Percentiles rank a stretch among this genome's conserved stretches.
Conservation (phyloP, 1,140 invertebrate species). For the Phenacoccus solenopsis region DNA sequence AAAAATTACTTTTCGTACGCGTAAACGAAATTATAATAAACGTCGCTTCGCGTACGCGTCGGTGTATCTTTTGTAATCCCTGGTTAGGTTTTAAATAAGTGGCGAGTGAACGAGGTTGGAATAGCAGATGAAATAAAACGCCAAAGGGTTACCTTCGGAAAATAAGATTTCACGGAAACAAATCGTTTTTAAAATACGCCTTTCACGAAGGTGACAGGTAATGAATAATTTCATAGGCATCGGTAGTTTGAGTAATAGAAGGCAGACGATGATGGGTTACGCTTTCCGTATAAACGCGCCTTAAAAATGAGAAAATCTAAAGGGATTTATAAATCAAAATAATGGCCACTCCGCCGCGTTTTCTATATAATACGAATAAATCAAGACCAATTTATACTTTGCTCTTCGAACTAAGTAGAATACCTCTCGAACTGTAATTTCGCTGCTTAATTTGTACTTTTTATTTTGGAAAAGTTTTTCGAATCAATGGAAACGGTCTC, state of each 20-base stretch:
- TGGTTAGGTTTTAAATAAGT: not conserved
- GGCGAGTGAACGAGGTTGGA: not conserved
- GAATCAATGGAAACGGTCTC: too few relatives aligned
- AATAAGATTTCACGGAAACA: not conserved
- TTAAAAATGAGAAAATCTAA: not conserved
- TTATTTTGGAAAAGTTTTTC: not conserved
- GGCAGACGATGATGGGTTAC: not conserved
- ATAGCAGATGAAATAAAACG: not conserved
- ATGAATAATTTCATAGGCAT: not conserved
- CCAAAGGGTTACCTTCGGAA: not conserved
- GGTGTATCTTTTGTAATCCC: not conserved
- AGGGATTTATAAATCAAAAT: slow-evolving; percentile 3
- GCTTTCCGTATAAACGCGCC: not conserved
- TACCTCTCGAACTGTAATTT: not conserved
- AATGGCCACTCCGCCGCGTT: not conserved
- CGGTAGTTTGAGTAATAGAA: not conserved
- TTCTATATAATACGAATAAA: not conserved
- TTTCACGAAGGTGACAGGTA: slow-evolving; percentile 1
- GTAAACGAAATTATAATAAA: too few relatives aligned
- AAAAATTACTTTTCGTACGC: too few relatives aligned
- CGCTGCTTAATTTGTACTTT: not conserved
- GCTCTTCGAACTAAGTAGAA: not conserved
- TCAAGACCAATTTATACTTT: not conserved
- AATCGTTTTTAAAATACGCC: not conserved
- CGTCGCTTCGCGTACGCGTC: not conserved